Evolutionary conservation across 2,113 vertebrate species (phyloP).

Genomic region (Furnarius figulus): DNA sequence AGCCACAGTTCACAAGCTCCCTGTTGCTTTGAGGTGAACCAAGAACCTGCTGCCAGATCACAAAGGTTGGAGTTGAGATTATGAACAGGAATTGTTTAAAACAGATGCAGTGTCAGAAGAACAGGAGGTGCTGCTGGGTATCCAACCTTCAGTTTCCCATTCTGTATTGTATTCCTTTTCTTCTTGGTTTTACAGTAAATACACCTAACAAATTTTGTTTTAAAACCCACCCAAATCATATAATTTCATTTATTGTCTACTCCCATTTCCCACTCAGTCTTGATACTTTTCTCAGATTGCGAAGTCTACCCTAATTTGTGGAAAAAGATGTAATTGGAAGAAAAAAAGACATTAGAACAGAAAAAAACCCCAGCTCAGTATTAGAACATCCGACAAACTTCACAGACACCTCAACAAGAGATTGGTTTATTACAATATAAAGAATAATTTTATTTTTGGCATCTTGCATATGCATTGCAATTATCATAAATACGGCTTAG

Average conservation of each 20-base stretch:
- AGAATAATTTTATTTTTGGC: background rate
- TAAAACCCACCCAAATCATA: background rate
- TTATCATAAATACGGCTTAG: background rate
- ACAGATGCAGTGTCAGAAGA: too few relatives aligned
- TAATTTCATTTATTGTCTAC: background rate
- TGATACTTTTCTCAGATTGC: background rate
- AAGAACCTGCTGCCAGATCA: too few relatives aligned
- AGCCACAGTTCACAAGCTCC: background rate
- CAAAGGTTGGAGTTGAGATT: background rate
- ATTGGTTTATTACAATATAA: background rate
- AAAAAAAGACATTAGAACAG: background rate
- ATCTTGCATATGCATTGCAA: background rate
- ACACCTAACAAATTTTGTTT: background rate
- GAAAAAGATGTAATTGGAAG: background rate
- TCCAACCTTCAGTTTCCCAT: too few relatives aligned
- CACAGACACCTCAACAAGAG: background rate
- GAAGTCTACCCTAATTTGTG: background rate
- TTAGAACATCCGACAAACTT: background rate
- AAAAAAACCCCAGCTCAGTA: background rate
- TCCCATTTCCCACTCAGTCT: background rate
- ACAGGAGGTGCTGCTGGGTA: too few relatives aligned
- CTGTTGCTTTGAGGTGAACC: too few relatives aligned
- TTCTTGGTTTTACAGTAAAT: too few relatives aligned
- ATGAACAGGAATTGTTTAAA: too few relatives aligned
- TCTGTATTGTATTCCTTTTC: too few relatives aligned